Evolutionary conservation across 2,888 invertebrate species (phyloP).

Genomic region (Phyllotreta cruciferae): DNA sequence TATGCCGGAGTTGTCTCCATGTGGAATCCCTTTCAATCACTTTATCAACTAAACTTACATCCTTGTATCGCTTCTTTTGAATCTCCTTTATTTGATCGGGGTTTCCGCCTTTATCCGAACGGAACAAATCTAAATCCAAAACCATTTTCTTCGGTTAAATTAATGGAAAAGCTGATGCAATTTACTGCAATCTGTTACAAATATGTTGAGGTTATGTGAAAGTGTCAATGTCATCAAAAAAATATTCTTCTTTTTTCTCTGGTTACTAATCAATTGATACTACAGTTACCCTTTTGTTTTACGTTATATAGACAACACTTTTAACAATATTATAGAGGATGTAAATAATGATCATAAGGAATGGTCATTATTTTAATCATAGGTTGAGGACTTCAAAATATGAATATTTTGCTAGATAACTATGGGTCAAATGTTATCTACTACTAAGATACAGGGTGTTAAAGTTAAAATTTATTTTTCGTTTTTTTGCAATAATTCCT

Average conservation of each 20-base stretch:
- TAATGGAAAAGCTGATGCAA: conserved; percentile 5
- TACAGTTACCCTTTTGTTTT: too few species aligned
- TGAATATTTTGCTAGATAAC: too few species aligned
- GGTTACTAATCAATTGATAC: background rate
- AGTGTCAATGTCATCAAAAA: conserved; percentile 7
- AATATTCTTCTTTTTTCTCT: background rate
- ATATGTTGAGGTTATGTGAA: conserved; percentile 14
- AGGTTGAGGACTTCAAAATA: too few species aligned
- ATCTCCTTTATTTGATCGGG: conserved; percentile 91
- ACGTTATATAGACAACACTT: too few species aligned
- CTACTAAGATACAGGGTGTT: too few species aligned
- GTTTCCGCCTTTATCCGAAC: conserved; percentile 94
- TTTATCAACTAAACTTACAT: conserved; percentile 87
- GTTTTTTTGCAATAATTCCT: too few species aligned
- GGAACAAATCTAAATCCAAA: conserved; percentile 94
- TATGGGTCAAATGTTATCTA: too few species aligned
- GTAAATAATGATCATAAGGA: too few species aligned
- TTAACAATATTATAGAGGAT: too few species aligned
- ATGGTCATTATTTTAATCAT: too few species aligned
- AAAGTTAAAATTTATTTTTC: too few species aligned
- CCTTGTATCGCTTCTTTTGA: conserved; percentile 92
- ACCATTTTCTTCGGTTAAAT: conserved; percentile 75
- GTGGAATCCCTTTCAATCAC: conserved; percentile 88
- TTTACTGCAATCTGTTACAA: conserved; percentile 11
- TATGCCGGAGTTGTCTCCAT: conserved; percentile 92